Evolutionary conservation across 1,140 invertebrate species (phyloP).

Genomic region (Meloidogyne exigua): DNA sequence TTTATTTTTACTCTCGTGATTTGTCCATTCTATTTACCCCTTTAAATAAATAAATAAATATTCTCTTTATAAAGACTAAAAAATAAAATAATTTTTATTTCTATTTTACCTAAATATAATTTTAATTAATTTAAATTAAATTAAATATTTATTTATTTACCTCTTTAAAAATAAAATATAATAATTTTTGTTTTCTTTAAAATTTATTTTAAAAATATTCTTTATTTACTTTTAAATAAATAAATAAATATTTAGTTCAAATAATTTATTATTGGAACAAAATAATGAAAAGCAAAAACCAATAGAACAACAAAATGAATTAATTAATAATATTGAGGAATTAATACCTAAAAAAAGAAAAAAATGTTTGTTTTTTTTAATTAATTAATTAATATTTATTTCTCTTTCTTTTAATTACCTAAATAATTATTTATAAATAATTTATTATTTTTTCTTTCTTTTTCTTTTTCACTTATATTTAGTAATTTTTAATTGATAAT

Average conservation of each 20-base stretch:
- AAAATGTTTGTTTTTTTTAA: neutral
- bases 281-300: neutral
- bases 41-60: too few species aligned
- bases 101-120: too few species aligned
- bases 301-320: neutral
- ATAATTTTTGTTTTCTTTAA: neutral
- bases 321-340: neutral
- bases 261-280: neutral
- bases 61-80: too few species aligned
- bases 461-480: neutral
- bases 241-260: neutral
- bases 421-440: neutral
- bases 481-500: too few species aligned
- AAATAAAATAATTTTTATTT: too few species aligned
- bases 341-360: constrained; percentile 1
- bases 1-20: neutral
- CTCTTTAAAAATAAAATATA: too few species aligned
- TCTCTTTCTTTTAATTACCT: too few species aligned
- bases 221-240: neutral
- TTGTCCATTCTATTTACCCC: neutral
- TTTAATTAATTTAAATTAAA: too few species aligned
- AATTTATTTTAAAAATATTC: neutral
- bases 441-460: neutral
- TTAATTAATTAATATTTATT: too few species aligned
- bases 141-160: too few species aligned